A percentile compares a stretch with the other conserved stretches of the same genome.
Evolutionary conservation across 2,888 invertebrate species (phyloP).

Genomic region (Agrotis exclamationis): DNA sequence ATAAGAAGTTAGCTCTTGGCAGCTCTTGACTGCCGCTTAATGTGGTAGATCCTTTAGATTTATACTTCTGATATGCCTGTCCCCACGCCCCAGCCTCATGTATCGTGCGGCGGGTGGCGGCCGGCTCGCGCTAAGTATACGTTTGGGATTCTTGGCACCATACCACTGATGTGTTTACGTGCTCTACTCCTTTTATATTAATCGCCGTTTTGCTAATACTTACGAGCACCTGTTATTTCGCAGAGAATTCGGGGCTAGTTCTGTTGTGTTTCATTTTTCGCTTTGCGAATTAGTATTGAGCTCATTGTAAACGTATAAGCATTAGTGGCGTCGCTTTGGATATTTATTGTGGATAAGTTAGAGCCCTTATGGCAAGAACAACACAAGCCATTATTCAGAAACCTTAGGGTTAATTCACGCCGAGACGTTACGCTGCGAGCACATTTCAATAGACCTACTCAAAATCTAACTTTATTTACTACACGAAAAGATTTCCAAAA

Average conservation of each 20-base stretch:
- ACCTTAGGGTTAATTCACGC: too few species aligned
- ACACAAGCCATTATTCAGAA: too few species aligned
- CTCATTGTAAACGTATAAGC: neutral
- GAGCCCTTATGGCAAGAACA: too few species aligned
- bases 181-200: slow-evolving; percentile 60
- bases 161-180: slow-evolving; percentile 59
- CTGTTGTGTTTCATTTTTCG: slow-evolving; percentile 16
- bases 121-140: slow-evolving; percentile 60
- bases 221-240: slow-evolving; percentile 55
- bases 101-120: slow-evolving; percentile 45
- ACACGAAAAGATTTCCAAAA: too few species aligned
- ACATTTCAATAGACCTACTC: too few species aligned
- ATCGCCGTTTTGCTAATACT: slow-evolving; percentile 57
- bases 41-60: neutral
- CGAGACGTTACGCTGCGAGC: too few species aligned
- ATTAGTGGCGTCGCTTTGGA: too few species aligned
- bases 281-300: neutral
- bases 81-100: slow-evolving; percentile 36
- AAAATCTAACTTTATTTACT: too few species aligned
- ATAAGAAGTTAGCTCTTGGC: too few species aligned
- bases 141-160: slow-evolving; percentile 62
- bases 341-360: too few species aligned
- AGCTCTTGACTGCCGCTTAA: too few species aligned
- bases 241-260: slow-evolving; percentile 25
- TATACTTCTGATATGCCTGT: slow-evolving; percentile 52